phyloP scores from a whole-genome alignment of 2,797 vertebrate genomes.

The Anabacerthia variegaticeps region DNA sequence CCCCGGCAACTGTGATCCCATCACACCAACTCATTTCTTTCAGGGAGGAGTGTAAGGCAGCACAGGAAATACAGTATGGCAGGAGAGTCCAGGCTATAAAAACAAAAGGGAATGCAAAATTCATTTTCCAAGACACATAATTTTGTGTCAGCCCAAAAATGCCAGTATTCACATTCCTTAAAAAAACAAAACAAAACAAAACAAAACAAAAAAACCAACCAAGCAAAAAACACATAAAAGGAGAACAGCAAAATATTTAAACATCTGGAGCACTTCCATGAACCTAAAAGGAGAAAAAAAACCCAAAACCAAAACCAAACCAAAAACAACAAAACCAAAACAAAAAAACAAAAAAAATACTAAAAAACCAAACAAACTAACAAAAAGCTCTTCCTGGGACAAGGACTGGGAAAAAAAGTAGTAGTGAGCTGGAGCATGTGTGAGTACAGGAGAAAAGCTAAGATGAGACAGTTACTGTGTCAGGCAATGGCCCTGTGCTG shows the following conservation, averaged over 20 bases:
- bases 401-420: neutral
- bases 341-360: neutral
- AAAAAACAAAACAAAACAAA: neutral
- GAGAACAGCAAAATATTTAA: neutral
- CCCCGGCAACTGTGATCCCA: neutral
- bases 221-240: neutral
- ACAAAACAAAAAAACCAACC: no score
- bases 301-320: neutral
- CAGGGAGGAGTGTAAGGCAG: neutral
- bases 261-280: neutral
- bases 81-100: neutral
- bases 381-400: neutral
- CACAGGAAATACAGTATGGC: neutral
- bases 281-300: neutral
- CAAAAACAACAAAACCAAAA: neutral
- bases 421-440: neutral
- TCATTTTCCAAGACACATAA: neutral
- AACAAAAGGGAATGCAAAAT: neutral
- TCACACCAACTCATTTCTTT: neutral
- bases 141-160: neutral
- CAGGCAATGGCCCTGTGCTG: neutral
- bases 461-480: rapidly evolving
- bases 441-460: neutral
- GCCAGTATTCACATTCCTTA: neutral
- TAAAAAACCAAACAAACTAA: neutral